Evolutionary conservation across 2,797 vertebrate genomes (phyloP).

Genomic region (Labeo calbasu): DNA sequence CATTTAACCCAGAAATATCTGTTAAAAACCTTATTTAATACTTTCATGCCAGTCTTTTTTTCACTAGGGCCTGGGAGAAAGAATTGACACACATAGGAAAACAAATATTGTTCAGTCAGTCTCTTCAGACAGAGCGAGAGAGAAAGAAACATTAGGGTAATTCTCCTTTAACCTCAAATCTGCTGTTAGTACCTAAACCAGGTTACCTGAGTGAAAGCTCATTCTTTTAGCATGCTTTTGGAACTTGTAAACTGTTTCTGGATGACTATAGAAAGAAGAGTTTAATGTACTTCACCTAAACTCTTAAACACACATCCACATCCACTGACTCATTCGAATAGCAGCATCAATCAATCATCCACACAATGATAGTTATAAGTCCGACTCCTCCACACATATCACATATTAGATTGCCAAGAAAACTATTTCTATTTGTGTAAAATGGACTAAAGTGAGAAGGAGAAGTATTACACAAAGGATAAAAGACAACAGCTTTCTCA

Average conservation of each 20-base stretch:
- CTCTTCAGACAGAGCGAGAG: slow-evolving; percentile 7
- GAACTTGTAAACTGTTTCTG: slow-evolving; percentile 33
- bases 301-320: slow-evolving; percentile 30
- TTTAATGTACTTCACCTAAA: slow-evolving; percentile 35
- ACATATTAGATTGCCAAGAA: slow-evolving; percentile 49
- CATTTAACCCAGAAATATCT: no score
- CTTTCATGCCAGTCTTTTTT: slow-evolving; percentile 4
- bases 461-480: slow-evolving; percentile 30
- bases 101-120: slow-evolving; percentile 28
- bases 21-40: not conserved
- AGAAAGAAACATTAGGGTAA: slow-evolving; percentile 8
- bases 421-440: slow-evolving; percentile 56
- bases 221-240: slow-evolving; percentile 19
- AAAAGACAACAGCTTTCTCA: slow-evolving; percentile 15
- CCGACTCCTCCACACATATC: slow-evolving; percentile 50
- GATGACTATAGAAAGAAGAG: slow-evolving; percentile 11
- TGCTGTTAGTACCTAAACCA: slow-evolving; percentile 15
- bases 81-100: slow-evolving; percentile 13
- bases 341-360: slow-evolving; percentile 50
- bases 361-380: slow-evolving; percentile 48
- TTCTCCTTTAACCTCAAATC: not conserved
- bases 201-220: slow-evolving; percentile 15
- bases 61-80: not conserved
- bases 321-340: slow-evolving; percentile 17
- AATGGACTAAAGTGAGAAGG: slow-evolving; percentile 47